Evolutionary conservation across 37 sponge, comb jelly and placozoan genomes (phyloP).

Genomic region (Bolinopsis microptera): DNA sequence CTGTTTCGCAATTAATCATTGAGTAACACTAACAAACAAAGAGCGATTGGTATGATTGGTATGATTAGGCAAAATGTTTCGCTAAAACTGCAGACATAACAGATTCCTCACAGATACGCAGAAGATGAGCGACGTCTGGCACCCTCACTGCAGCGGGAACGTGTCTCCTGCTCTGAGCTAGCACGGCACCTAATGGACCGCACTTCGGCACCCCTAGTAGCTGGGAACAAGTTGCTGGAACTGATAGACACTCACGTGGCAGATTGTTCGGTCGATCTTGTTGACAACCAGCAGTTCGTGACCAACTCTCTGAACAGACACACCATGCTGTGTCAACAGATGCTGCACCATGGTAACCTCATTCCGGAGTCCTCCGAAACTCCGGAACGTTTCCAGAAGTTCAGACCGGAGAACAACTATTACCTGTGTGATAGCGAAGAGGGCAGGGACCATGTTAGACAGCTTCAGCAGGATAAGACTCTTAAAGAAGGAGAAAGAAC

Average conservation of each 20-base stretch:
- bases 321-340: conserved; percentile 5
- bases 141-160: not conserved
- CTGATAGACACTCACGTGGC: not conserved
- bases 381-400: conserved; percentile 18
- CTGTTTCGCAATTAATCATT: too few relatives aligned
- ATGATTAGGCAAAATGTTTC: too few relatives aligned
- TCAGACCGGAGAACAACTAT: not conserved
- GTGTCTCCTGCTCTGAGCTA: not conserved
- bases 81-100: too few relatives aligned
- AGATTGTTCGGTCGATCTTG: not conserved
- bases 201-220: not conserved
- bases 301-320: not conserved
- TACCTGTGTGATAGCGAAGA: not conserved
- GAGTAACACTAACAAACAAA: too few relatives aligned
- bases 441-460: not conserved
- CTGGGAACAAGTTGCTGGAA: not conserved
- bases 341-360: conserved; percentile 8
- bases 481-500: not conserved
- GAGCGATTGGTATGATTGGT: too few relatives aligned
- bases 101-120: not conserved
- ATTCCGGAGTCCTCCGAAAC: not conserved
- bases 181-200: not conserved
- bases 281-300: not conserved
- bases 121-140: not conserved
- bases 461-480: not conserved